Conservation (phyloP, 23 tunicate genomes). For the Ascidia mentula region DNA sequence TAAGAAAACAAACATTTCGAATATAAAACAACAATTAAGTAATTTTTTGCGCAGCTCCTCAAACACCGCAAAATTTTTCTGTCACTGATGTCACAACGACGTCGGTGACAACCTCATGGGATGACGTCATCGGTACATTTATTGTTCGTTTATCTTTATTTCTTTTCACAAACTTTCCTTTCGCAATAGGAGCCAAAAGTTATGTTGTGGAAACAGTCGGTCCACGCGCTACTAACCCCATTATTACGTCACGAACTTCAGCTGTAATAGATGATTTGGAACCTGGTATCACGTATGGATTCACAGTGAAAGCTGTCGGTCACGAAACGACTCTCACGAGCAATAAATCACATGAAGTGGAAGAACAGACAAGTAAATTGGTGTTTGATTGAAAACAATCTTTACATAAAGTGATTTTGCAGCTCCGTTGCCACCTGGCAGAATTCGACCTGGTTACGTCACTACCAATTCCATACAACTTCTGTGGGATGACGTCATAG, state of each 20-base stretch:
- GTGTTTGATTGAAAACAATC: too few relatives aligned
- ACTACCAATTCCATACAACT: conserved; percentile 34
- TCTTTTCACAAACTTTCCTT: not conserved
- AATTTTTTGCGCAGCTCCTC: conserved; percentile 12
- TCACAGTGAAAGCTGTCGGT: conserved; percentile 13
- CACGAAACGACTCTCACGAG: conserved; percentile 2
- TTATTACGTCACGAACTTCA: not conserved
- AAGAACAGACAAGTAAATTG: not conserved
- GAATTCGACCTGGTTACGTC: conserved; percentile 16
- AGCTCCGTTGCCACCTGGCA: conserved; percentile 22
- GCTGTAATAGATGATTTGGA: not conserved
- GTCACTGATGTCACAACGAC: conserved; percentile 40
- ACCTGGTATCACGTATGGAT: conserved; percentile 34
- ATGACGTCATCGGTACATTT: conserved; percentile 14
- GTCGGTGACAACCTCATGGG: conserved; percentile 22
- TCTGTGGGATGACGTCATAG: conserved; percentile 49
- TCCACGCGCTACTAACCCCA: not conserved
- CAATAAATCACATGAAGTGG: not conserved
- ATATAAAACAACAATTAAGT: not conserved
- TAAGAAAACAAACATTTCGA: not conserved
- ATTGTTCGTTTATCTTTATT: not conserved
- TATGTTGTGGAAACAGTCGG: not conserved
- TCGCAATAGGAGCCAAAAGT: not conserved
- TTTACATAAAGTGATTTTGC: too few relatives aligned
- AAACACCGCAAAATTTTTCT: conserved; percentile 19